These are phyloP conservation scores for Suricata suricatta DNA, from an alignment of 2,113 vertebrate species.

Conservation along the genomic window DNA sequence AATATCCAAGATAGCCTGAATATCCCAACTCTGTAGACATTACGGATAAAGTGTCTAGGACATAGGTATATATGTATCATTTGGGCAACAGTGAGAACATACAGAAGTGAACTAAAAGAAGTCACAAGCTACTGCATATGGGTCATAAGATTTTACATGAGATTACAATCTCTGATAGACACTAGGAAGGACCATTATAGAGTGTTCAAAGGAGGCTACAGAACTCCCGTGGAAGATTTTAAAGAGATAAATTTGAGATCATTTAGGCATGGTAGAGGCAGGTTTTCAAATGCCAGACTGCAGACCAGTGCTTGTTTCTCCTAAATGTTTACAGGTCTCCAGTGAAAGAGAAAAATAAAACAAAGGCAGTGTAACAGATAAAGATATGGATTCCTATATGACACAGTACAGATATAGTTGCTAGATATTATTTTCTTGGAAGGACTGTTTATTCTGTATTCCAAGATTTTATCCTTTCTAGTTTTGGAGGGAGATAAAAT, in stretches of 20 bases:
- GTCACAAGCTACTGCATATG: not conserved
- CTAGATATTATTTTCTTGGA: not conserved
- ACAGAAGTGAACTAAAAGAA: not conserved
- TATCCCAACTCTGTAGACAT: not conserved
- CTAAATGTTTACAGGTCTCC: not conserved
- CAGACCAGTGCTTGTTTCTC: not conserved
- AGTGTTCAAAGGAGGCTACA: not conserved
- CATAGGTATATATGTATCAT: not conserved
- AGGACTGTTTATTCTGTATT: not conserved
- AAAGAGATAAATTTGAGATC: not conserved
- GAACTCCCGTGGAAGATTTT: not conserved
- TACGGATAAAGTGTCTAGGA: not conserved
- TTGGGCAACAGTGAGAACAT: not conserved
- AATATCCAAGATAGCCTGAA: not conserved
- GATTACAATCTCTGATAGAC: not conserved
- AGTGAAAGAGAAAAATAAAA: not conserved
- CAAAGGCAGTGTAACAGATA: not conserved
- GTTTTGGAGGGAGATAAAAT: not conserved
- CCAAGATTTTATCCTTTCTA: not conserved
- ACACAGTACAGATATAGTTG: not conserved
- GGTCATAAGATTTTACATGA: not conserved
- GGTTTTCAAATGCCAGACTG: not conserved
- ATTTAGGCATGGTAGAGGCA: not conserved
- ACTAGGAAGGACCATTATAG: not conserved
- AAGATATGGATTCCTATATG: not conserved